phyloP scores from a whole-genome alignment of 2,797 vertebrate species.

The Megaceryle alcyon region DNA sequence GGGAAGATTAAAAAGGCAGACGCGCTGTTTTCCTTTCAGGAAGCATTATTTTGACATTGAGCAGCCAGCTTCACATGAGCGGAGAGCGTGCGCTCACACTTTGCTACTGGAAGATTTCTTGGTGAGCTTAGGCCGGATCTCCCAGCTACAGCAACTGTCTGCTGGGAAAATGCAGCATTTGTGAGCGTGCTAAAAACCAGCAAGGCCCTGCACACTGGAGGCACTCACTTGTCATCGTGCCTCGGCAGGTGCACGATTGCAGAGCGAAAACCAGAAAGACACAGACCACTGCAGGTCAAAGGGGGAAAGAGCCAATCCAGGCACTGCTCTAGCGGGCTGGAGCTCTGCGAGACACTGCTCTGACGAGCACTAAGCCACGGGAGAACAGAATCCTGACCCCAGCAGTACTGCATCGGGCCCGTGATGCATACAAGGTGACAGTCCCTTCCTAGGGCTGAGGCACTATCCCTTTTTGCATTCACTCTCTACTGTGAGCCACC shows the following conservation, averaged over 20 bases:
- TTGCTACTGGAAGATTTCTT: neutral
- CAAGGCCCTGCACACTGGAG: neutral
- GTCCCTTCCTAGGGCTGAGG: neutral
- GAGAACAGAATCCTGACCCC: neutral
- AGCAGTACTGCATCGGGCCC: neutral
- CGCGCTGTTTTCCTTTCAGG: neutral
- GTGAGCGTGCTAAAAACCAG: neutral
- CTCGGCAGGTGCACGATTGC: neutral
- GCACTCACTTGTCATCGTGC: neutral
- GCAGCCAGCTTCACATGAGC: neutral
- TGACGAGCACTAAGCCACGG: neutral
- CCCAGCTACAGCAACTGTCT: neutral
- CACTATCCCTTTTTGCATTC: neutral
- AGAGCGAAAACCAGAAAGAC: neutral
- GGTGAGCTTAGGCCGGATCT: neutral
- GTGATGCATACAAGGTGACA: neutral
- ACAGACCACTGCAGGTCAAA: neutral
- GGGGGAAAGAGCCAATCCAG: neutral
- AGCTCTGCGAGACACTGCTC: neutral
- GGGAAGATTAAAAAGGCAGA: neutral
- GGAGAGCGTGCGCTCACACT: neutral
- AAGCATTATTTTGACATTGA: neutral
- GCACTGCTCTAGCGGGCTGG: neutral
- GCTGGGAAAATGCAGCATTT: neutral
- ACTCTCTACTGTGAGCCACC: neutral